Percentiles rank a stretch among this genome's conserved stretches.
Conservation (phyloP, 2,113 vertebrate genomes). For the Cariama cristata region DNA sequence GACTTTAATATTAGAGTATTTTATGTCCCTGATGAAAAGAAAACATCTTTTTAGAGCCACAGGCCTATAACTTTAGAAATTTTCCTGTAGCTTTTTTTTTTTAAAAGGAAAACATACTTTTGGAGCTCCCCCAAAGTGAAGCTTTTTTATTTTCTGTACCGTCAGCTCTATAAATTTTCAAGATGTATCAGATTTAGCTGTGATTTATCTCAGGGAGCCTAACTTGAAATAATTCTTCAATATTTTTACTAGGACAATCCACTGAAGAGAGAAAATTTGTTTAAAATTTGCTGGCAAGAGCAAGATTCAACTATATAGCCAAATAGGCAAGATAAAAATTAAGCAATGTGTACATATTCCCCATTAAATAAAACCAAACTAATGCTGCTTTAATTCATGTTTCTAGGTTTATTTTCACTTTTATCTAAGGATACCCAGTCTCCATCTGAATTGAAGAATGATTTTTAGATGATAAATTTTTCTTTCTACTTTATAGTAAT, state of each 20-base stretch:
- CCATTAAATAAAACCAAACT: neutral
- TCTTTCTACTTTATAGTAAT: neutral
- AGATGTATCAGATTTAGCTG: neutral
- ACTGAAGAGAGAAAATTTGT: neutral
- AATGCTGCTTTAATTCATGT: neutral
- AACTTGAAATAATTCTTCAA: neutral
- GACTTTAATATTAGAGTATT: neutral
- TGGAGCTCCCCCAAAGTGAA: neutral
- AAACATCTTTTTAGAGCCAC: neutral
- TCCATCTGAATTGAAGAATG: neutral
- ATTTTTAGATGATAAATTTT: neutral
- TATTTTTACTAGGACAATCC: neutral
- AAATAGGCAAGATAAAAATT: neutral
- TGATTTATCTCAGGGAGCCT: neutral
- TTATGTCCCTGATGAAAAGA: neutral
- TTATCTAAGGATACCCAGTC: neutral
- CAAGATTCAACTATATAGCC: neutral
- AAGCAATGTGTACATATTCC: neutral
- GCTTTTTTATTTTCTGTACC: neutral
- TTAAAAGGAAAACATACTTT: neutral
- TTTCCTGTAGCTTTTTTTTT: neutral
- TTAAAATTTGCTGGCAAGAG: neutral
- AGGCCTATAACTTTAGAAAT: neutral
- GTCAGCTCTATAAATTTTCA: neutral
- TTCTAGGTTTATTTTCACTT: neutral